A percentile compares a stretch with the other conserved stretches of the same genome.
These are phyloP conservation scores for Globodera rostochiensis DNA, from an alignment of 1,140 invertebrate genomes.

Conservation along the genomic window DNA sequence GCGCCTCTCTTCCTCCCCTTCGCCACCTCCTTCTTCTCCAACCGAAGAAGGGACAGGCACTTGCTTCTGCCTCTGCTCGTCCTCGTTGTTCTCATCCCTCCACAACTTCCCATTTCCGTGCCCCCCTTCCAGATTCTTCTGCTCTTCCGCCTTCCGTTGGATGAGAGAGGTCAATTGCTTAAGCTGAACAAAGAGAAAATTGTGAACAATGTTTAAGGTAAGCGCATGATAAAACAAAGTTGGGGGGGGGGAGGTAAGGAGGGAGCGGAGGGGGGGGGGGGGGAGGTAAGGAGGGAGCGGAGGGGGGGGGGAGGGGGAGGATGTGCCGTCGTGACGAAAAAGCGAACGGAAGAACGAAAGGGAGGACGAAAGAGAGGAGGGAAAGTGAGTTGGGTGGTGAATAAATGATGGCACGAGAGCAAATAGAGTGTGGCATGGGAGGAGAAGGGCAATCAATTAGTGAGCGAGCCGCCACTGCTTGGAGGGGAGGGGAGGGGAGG, in stretches of 20 bases:
- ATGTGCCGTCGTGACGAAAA: no score
- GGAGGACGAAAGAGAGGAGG: no score
- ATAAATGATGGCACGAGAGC: no score
- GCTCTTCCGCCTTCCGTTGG: constrained; percentile 29
- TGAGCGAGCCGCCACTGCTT: no score
- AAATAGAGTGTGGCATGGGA: no score
- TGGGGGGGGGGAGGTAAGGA: neutral
- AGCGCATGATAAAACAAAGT: neutral
- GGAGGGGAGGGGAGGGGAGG: neutral
- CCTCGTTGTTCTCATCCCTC: neutral
- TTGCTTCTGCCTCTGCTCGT: neutral
- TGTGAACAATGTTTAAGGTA: neutral
- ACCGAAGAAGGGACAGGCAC: no score
- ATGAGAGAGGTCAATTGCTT: constrained; percentile 39
- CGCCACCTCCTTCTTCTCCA: neutral
- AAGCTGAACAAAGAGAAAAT: constrained; percentile 42
- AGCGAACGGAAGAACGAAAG: no score
- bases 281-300: neutral
- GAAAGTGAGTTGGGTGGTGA: no score
- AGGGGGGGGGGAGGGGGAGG: no score
- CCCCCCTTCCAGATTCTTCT: neutral
- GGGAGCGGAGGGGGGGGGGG: neutral
- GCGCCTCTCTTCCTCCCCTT: neutral
- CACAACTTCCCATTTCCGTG: constrained; percentile 13
- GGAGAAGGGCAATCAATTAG: no score